These are phyloP conservation scores for Phaetusa simplex DNA, from an alignment of 2,113 vertebrate species.

Conservation along the genomic window DNA sequence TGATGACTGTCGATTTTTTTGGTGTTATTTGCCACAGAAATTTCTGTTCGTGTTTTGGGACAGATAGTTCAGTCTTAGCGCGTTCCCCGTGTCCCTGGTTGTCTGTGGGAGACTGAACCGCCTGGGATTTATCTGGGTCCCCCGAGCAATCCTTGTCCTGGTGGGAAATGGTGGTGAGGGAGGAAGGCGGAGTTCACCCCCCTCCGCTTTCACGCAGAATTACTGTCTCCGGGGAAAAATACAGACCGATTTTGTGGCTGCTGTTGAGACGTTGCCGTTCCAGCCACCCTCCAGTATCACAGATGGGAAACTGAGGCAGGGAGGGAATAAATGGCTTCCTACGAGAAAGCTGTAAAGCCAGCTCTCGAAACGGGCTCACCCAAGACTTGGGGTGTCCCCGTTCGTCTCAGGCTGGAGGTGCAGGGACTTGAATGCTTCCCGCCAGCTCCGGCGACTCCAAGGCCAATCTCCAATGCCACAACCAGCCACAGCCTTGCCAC, in stretches of 20 bases:
- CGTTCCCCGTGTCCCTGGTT: not conserved
- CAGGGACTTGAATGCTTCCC: not conserved
- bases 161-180: not conserved
- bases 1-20: not conserved
- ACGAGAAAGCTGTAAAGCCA: not conserved
- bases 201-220: rapidly evolving
- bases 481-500: not conserved
- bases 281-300: not conserved
- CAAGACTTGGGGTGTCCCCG: not conserved
- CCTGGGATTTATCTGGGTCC: not conserved
- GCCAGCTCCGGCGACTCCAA: not conserved
- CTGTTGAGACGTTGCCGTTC: not conserved
- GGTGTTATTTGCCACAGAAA: not conserved
- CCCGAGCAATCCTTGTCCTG: rapidly evolving
- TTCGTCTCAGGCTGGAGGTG: not conserved
- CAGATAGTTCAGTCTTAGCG: not conserved
- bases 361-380: rapidly evolving
- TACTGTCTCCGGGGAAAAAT: not conserved
- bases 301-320: not conserved
- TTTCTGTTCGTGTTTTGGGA: not conserved
- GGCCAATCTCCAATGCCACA: not conserved
- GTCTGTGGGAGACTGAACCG: not conserved
- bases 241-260: not conserved
- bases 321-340: not conserved
- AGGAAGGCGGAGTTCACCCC: not conserved